Base-by-base conservation (phyloP, 2,113 vertebrate species). In the Furnarius figulus region DNA sequence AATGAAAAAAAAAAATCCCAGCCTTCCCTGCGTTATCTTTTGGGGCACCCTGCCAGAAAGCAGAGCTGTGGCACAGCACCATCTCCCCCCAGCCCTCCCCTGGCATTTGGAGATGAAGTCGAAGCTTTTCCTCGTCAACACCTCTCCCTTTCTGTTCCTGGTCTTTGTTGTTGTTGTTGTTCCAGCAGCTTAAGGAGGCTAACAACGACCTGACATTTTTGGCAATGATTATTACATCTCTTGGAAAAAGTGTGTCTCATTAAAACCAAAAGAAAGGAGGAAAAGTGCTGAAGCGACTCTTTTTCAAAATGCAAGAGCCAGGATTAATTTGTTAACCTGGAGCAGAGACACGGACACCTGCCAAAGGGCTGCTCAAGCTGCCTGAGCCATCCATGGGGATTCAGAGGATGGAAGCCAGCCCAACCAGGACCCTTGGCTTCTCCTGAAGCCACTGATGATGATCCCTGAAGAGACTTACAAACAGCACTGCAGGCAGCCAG, bases 181-280 rank as follows among this genome's bases (percentile, higher is more conserved):
- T 93, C 66, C 66, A 96, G 93, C 61, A 90, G 92, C 94, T 95
- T 87, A 90, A 56, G 70, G 49, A 94, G 89, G 80, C 92, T 93
- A 95, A 96, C 89, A 87, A 55, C 28, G 12, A 67, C 74, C 39
- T 96, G 95, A 94, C 82, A 58, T 90, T 92, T 83, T 80, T 97
- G 93, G 94, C 85, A 90, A 87, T 28, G 87, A 93, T 95, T 95
- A 94, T 91, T 89, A 62, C 83, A 81, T 93, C 95, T 92, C 91
- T 77, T 76, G 90, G 80, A 95, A 97, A 97, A 97, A 97, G 87
- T 21, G 42, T 65, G 85, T 30, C 96, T 97, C 94, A 97, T 97
- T 92, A 95, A 93, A 96, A 86, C 21, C 71, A 16, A 76, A 78
- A 61, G 89, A 37, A 93, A 90, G 35, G 49, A 58, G 37, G 24